phyloP scores from a whole-genome alignment of 2,888 invertebrate species.

The Hymenopus coronatus region DNA sequence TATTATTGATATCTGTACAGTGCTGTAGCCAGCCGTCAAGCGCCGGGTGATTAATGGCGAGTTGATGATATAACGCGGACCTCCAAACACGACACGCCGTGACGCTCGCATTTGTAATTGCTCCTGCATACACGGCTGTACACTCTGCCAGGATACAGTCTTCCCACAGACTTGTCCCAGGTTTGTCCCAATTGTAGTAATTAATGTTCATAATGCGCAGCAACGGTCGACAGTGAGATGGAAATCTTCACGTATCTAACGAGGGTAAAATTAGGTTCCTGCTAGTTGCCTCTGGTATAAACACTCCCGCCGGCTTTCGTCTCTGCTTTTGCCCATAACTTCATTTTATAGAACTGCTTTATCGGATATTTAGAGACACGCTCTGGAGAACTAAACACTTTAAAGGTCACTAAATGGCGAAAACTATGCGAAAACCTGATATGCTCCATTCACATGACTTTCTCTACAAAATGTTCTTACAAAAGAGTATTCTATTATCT shows the following conservation, averaged over 20 bases:
- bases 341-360: too few species aligned
- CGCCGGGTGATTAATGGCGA: slow-evolving; percentile 10
- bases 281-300: too few species aligned
- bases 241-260: neutral
- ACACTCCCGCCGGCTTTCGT: too few species aligned
- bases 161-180: neutral
- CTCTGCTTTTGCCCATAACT: too few species aligned
- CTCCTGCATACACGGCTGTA: neutral
- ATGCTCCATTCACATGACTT: too few species aligned
- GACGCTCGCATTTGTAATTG: slow-evolving; percentile 8
- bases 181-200: neutral
- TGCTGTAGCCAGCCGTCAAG: slow-evolving; percentile 18
- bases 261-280: neutral
- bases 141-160: neutral
- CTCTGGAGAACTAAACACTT: too few species aligned
- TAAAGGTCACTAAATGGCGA: too few species aligned
- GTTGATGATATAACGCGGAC: slow-evolving; percentile 2
- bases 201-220: neutral
- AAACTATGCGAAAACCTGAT: too few species aligned
- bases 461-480: too few species aligned
- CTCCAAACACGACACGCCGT: neutral
- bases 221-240: neutral
- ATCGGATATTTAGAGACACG: too few species aligned
- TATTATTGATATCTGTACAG: slow-evolving; percentile 20
- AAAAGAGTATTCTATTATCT: too few species aligned